phyloP scores from a whole-genome alignment of 2,797 vertebrate genomes.

The Cyclopterus lumpus region DNA sequence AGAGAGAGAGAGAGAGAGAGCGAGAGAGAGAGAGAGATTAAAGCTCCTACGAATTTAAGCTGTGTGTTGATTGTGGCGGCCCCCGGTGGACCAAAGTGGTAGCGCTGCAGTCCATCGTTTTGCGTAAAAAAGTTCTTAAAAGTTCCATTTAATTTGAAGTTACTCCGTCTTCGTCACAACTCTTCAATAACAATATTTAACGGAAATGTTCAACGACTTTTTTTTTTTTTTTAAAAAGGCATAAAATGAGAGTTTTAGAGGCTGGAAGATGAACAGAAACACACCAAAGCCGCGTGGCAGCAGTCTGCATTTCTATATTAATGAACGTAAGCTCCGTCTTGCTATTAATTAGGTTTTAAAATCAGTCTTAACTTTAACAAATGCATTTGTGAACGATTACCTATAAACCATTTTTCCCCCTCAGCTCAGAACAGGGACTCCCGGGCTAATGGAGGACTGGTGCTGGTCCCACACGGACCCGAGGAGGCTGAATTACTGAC shows the following conservation, averaged over 20 bases:
- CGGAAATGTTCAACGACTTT: not conserved
- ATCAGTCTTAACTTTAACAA: not conserved
- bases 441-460: too few species aligned
- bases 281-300: not conserved
- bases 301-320: not conserved
- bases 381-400: too few species aligned
- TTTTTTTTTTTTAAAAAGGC: not conserved
- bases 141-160: not conserved
- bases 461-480: too few species aligned
- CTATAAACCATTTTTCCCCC: too few species aligned
- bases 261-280: not conserved
- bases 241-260: not conserved
- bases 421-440: too few species aligned
- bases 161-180: not conserved
- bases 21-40: too few species aligned
- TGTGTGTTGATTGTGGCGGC: too few species aligned
- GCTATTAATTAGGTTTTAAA: not conserved
- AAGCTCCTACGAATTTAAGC: too few species aligned
- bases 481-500: conserved; percentile 40
- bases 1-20: too few species aligned
- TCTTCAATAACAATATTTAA: not conserved
- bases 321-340: not conserved
- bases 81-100: too few species aligned
- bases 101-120: not conserved
- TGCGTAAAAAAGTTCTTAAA: too few species aligned